These are phyloP conservation scores for Cephus cinctus DNA, from an alignment of 1,140 invertebrate species.

Conservation along the genomic window DNA sequence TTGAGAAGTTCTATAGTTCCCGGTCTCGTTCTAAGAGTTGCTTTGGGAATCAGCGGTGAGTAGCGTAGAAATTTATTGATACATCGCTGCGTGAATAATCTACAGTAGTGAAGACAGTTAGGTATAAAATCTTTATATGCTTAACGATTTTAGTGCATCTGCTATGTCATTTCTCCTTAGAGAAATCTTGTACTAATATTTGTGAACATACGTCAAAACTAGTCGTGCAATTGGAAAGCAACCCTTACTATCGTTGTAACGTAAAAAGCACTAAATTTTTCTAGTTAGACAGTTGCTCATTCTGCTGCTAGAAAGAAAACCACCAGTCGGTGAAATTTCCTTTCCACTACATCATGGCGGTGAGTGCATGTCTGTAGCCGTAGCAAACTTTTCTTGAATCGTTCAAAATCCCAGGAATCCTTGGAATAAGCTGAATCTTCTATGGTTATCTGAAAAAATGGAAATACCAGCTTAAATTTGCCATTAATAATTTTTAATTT, in stretches of 20 bases:
- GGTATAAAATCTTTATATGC: too few relatives aligned
- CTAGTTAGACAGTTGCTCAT: constrained; percentile 7
- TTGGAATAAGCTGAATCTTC: constrained; percentile 1
- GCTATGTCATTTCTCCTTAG: too few relatives aligned
- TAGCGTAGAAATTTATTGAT: too few relatives aligned
- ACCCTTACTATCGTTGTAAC: constrained; percentile 24
- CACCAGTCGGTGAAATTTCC: constrained; percentile 13
- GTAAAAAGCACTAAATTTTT: constrained; percentile 8
- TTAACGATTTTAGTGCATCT: too few relatives aligned
- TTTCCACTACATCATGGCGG: constrained; percentile 42
- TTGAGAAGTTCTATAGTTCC: too few relatives aligned
- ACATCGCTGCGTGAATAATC: too few relatives aligned
- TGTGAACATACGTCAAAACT: too few relatives aligned
- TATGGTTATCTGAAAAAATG: background rate
- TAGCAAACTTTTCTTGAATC: constrained; percentile 23
- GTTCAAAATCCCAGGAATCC: constrained; percentile 29
- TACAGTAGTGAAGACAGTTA: too few relatives aligned
- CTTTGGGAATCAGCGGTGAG: too few relatives aligned
- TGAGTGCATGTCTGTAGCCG: constrained; percentile 28
- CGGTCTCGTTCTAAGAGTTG: too few relatives aligned
- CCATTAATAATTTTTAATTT: constrained; percentile 18
- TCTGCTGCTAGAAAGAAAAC: constrained; percentile 8
- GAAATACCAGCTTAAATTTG: background rate
- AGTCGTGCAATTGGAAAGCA: constrained; percentile 35
- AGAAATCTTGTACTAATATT: too few relatives aligned